Percentiles rank a stretch among this genome's conserved stretches.
Evolutionary conservation across 2,113 vertebrate species (phyloP).

Genomic region (Corydoras maculifer): DNA sequence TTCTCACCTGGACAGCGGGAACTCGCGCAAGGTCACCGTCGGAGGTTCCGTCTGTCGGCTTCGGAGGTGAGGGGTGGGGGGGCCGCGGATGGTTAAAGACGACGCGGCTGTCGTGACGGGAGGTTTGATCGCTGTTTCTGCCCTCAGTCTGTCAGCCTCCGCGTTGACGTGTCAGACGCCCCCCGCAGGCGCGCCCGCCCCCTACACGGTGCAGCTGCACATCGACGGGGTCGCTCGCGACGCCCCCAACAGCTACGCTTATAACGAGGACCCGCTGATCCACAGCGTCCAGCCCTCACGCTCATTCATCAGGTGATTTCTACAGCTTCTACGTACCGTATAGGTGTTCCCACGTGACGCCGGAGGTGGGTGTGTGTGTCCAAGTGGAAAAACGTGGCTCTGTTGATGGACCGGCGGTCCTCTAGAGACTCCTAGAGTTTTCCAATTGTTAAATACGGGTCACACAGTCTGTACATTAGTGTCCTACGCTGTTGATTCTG

Average conservation of each 20-base stretch:
- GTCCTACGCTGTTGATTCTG: no score
- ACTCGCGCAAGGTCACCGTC: conserved; percentile 74
- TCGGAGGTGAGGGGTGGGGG: conserved; percentile 71
- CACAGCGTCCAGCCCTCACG: conserved; percentile 80
- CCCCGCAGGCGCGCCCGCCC: conserved; percentile 59
- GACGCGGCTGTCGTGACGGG: no score
- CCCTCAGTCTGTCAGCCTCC: conserved; percentile 43
- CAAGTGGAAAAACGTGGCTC: no score
- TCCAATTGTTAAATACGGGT: no score
- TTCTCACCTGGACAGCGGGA: conserved; percentile 79
- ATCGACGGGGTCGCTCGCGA: conserved; percentile 73
- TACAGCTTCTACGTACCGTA: not conserved
- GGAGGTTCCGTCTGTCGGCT: conserved; percentile 76
- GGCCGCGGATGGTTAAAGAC: not conserved
- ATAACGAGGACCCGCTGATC: conserved; percentile 83
- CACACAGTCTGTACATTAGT: no score
- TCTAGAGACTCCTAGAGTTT: no score
- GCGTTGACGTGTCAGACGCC: conserved; percentile 83
- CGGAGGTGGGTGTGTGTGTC: no score
- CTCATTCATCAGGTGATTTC: conserved; percentile 86
- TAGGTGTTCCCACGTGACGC: no score
- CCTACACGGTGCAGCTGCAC: conserved; percentile 69
- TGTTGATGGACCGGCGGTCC: no score
- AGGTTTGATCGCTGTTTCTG: not conserved
- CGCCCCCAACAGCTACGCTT: conserved; percentile 68